A percentile compares a stretch with the other conserved stretches of the same genome.
These are phyloP conservation scores for Acanthaster planci DNA, from an alignment of 35 echinoderm and acorn worm genomes.

Conservation along the genomic window DNA sequence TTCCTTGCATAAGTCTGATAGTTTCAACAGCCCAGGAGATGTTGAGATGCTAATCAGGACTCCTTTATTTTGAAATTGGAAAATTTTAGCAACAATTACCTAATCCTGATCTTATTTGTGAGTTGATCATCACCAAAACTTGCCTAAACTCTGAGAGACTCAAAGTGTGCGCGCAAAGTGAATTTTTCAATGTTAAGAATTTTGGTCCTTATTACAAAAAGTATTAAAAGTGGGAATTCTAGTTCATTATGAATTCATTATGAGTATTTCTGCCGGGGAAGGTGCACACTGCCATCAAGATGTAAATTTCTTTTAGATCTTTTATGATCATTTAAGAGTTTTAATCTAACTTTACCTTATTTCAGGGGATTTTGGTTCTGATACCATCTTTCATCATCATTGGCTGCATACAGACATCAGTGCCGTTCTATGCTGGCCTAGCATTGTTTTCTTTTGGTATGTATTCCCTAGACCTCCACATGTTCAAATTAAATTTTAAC, in stretches of 20 bases:
- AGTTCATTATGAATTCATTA: no score
- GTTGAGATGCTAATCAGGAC: no score
- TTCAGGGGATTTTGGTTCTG: slow-evolving; percentile 79
- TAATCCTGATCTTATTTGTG: no score
- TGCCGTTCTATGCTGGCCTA: slow-evolving; percentile 65
- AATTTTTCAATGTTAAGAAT: not conserved
- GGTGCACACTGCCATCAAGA: no score
- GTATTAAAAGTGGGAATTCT: no score
- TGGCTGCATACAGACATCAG: slow-evolving; percentile 40
- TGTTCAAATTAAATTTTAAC: not conserved
- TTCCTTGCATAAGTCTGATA: no score
- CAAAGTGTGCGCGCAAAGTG: not conserved
- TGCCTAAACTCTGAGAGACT: not conserved
- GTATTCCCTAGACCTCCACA: not conserved
- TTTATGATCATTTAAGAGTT: not conserved
- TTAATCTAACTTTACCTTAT: not conserved
- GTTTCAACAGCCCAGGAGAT: no score
- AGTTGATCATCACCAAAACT: not conserved
- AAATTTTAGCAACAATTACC: no score
- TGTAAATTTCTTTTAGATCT: slow-evolving; percentile 6
- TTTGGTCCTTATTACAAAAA: not conserved
- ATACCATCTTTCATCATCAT: slow-evolving; percentile 84
- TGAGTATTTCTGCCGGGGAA: no score
- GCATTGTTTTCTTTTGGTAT: slow-evolving; percentile 89
- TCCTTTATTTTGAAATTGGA: no score